Evolutionary conservation across 2,113 vertebrate genomes (phyloP), one percentile per base, ranked within the genome.

Genomic region (Siniperca chuatsi): DNA sequence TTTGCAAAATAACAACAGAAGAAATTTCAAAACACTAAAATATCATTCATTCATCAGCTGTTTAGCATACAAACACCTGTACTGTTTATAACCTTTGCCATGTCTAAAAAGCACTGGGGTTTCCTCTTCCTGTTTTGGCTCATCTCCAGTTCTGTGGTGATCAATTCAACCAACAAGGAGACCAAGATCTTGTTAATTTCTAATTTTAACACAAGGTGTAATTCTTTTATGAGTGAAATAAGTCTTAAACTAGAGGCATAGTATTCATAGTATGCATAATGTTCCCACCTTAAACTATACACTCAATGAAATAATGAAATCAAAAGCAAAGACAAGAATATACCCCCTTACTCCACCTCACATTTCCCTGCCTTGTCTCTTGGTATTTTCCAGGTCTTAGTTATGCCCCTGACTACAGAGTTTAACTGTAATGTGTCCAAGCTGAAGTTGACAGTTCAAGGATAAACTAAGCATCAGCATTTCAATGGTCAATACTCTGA

Each of bases 71-170:
- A 4, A 61, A 62, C 46, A 75, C 6, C 12, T n/a, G 48, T 35
- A 35, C 65, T 69, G 62, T 76, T 76, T 70, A 76, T 76, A 76
- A 54, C n/a, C 66, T 61, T 35, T 4, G 25, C 69, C 23, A 9
- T 68, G 37, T 54, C 57, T 37, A 21, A 52, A 40, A 21, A 42
- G 33, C 67, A 50, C 29, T 40, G 11, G 37, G 23, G 72, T 50
- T 71, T 61, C 73, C 61, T 20, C 84, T 57, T 66, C 35, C 50
- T 78, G 60, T 44, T 61, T 54, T 82, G 84, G 54, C 74, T 73
- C 37, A 16, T 12, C 50, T 79, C 70, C 46, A 70, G 46, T 18
- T 13, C 55, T 66, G 68, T 60, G 68, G 50, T 67, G 54, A 13
- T 52, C 42, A 69, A 2, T 60, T 60, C 37, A 74, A 15, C 12